phyloP scores from a whole-genome alignment of 2,797 vertebrate genomes.

The Apodemus agrarius region DNA sequence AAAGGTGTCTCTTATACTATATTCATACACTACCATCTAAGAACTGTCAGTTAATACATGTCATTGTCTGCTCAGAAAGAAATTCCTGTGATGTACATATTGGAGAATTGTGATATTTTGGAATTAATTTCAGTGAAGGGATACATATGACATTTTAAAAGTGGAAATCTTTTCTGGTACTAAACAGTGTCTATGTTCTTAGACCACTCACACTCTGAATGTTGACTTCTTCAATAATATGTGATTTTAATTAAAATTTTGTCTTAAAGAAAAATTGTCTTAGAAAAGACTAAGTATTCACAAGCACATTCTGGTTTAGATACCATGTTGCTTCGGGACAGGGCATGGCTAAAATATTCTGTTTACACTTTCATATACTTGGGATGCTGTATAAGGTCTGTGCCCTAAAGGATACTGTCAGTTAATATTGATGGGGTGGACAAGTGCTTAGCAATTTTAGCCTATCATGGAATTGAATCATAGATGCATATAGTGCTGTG shows the following conservation, averaged over 20 bases:
- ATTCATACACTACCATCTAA: background rate
- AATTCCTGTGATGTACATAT: background rate
- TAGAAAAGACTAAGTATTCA: background rate
- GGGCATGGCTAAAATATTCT: background rate
- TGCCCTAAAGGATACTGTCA: background rate
- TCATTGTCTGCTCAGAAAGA: background rate
- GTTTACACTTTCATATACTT: background rate
- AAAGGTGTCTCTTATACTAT: background rate
- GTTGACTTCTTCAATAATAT: background rate
- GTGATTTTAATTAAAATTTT: background rate
- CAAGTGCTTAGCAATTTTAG: background rate
- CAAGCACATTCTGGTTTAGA: background rate
- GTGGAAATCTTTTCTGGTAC: background rate
- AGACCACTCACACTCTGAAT: background rate
- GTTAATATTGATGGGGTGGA: rapidly evolving
- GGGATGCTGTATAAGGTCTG: background rate
- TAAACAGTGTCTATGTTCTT: background rate
- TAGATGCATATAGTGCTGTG: background rate
- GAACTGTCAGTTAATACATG: background rate
- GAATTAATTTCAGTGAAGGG: background rate
- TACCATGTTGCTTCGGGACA: background rate
- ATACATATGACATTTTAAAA: background rate
- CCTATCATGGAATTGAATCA: background rate
- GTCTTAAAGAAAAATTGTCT: background rate
- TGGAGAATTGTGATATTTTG: background rate